Evolutionary conservation across 2,888 invertebrate genomes (phyloP).

Genomic region (Labia minor): DNA sequence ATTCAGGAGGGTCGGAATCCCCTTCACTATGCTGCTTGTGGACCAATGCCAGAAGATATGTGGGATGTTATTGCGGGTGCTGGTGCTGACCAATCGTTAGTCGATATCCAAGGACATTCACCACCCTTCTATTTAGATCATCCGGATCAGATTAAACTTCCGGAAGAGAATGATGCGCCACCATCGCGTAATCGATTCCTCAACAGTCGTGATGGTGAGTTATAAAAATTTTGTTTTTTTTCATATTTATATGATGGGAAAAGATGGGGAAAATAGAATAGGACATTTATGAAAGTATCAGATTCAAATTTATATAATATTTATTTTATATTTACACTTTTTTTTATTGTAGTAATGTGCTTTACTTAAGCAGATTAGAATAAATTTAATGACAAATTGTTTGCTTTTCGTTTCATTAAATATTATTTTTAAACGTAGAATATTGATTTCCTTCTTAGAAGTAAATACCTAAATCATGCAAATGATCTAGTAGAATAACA

Average conservation of each 20-base stretch:
- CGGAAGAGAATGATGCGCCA: constrained; percentile 31
- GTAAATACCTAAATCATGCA: too few relatives aligned
- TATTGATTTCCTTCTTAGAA: too few relatives aligned
- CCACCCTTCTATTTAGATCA: constrained; percentile 48
- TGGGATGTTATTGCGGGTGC: constrained; percentile 50
- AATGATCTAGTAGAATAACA: too few relatives aligned
- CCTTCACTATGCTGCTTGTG: constrained; percentile 53
- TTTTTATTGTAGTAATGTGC: too few relatives aligned
- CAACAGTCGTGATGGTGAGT: background rate
- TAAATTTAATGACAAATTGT: too few relatives aligned
- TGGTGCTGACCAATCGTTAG: constrained; percentile 50
- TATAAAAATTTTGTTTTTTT: background rate
- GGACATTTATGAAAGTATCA: too few relatives aligned
- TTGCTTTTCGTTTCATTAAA: too few relatives aligned
- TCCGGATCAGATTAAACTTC: constrained; percentile 43
- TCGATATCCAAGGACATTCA: constrained; percentile 47
- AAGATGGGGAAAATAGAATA: too few relatives aligned
- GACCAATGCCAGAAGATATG: constrained; percentile 46
- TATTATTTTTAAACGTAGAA: too few relatives aligned
- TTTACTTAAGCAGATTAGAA: too few relatives aligned
- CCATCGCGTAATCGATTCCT: background rate
- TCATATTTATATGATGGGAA: background rate
- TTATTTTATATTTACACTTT: too few relatives aligned
- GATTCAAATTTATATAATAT: too few relatives aligned
- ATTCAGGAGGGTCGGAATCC: constrained; percentile 54